phyloP scores from a whole-genome alignment of 2,113 vertebrate genomes.

The Columba janthina region DNA sequence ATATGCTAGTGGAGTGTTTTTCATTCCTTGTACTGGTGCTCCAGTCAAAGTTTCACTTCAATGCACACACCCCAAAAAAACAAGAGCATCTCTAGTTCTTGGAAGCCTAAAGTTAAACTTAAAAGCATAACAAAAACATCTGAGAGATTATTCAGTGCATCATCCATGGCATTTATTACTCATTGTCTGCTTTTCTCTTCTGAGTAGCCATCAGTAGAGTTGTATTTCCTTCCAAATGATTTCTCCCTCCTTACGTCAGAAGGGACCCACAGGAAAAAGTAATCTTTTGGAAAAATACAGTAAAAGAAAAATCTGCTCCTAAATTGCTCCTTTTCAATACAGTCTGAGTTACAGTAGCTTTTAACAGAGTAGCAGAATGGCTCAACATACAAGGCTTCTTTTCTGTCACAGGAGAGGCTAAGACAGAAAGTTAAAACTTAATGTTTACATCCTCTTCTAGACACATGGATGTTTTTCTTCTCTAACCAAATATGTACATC shows the following conservation, averaged over 20 bases:
- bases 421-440: neutral
- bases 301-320: conserved; percentile 1
- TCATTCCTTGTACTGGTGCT: neutral
- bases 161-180: conserved; percentile 15
- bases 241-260: conserved; percentile 22
- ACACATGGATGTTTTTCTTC: conserved; percentile 19
- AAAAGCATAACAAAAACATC: conserved; percentile 45
- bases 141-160: neutral
- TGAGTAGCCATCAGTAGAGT: conserved; percentile 3
- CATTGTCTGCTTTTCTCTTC: neutral
- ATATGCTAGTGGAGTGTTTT: neutral
- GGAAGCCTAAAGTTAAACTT: neutral
- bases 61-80: neutral
- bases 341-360: conserved; percentile 6
- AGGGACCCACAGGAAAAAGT: neutral
- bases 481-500: neutral
- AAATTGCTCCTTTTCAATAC: conserved; percentile 55
- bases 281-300: conserved; percentile 43
- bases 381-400: conserved; percentile 8
- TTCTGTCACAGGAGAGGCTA: neutral
- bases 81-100: neutral
- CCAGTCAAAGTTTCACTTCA: neutral
- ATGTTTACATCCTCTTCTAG: conserved; percentile 35
- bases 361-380: neutral
- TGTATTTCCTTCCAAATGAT: conserved; percentile 12